Evolutionary conservation across 1,140 invertebrate species (phyloP).

Genomic region (Himalopsyche phryganea): DNA sequence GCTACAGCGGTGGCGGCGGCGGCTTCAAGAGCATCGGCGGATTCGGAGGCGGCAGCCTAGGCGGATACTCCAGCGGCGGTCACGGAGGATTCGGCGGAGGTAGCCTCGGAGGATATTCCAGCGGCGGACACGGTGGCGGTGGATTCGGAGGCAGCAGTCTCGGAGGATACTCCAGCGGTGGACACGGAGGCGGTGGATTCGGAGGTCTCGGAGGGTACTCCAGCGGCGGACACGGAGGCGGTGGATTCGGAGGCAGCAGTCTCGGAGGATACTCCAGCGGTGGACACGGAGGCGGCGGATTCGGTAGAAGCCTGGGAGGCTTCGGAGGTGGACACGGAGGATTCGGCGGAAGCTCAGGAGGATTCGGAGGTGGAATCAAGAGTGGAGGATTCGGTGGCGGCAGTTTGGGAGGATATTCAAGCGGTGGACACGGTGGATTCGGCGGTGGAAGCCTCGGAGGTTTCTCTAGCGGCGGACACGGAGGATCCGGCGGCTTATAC

Average conservation of each 20-base stretch:
- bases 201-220: constrained; percentile 16
- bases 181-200: constrained; percentile 2
- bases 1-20: constrained; percentile 4
- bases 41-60: constrained; percentile 5
- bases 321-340: constrained; percentile 6
- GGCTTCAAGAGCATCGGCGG: constrained; percentile 6
- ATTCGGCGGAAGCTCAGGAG: constrained; percentile 12
- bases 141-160: constrained; percentile 1
- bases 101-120: constrained; percentile 13
- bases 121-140: constrained; percentile 7
- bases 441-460: constrained; percentile 11
- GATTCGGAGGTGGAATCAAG: constrained; percentile 13
- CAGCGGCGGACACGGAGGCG: constrained; percentile 7
- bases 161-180: constrained; percentile 4
- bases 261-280: constrained; percentile 4
- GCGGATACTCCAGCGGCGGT: constrained; percentile 8
- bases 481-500: not conserved
- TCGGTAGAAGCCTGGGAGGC: constrained; percentile 14
- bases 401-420: not conserved
- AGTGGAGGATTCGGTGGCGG: constrained; percentile 15
- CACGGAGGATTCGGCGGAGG: constrained; percentile 13
- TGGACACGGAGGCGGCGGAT: not conserved
- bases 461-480: constrained; percentile 2
- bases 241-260: constrained; percentile 11
- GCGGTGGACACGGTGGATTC: constrained; percentile 13